phyloP scores from a whole-genome alignment of 2,113 vertebrate species.

The Paracanthobrama guichenoti region DNA sequence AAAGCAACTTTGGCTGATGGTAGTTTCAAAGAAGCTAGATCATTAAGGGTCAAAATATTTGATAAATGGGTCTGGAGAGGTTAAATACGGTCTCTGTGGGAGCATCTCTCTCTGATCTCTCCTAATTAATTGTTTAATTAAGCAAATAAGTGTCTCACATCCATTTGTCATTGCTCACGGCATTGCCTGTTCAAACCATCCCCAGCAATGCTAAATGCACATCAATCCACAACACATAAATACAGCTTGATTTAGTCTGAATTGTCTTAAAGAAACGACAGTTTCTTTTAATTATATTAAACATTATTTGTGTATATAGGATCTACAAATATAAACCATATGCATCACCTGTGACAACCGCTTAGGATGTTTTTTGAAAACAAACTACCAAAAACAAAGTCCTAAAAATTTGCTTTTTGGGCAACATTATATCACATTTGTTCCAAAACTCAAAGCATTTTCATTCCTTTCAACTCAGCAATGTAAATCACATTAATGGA shows the following conservation, averaged over 20 bases:
- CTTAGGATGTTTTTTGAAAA: not conserved
- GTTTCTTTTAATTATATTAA: not conserved
- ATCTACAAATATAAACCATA: not conserved
- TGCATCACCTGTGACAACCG: not conserved
- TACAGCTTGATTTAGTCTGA: not conserved
- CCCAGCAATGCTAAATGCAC: not conserved
- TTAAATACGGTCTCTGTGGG: not conserved
- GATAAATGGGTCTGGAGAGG: not conserved
- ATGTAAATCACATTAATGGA: not conserved
- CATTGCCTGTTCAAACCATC: not conserved
- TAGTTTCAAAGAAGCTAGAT: constrained; percentile 7
- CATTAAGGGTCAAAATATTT: not conserved
- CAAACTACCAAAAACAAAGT: not conserved
- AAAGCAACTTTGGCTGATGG: not conserved
- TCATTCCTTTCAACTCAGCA: not conserved
- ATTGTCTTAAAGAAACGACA: not conserved
- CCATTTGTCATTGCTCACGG: not conserved
- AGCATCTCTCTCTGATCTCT: not conserved
- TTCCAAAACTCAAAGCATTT: not conserved
- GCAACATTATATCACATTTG: not conserved
- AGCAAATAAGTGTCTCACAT: constrained; percentile 14
- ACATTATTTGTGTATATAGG: not conserved
- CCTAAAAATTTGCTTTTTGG: not conserved
- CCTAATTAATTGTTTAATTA: constrained; percentile 34
- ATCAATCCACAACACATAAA: not conserved